phyloP scores from a whole-genome alignment of 1,140 invertebrate genomes.

The Ceratosolen fusciceps region DNA sequence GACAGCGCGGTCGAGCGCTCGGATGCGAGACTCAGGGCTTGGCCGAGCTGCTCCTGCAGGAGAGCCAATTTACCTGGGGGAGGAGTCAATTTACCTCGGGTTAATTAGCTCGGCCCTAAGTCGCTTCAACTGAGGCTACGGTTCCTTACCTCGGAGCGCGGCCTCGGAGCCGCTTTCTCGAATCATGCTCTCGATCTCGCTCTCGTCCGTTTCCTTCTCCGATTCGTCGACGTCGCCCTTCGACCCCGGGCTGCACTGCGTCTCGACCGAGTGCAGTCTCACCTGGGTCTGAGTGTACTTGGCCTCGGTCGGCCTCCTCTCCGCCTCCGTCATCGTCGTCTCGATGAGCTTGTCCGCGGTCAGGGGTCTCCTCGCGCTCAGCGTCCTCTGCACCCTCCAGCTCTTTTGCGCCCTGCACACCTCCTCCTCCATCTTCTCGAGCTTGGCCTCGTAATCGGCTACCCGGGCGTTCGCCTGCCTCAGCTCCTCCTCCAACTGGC shows the following conservation, averaged over 20 bases:
- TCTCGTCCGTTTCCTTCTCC: neutral
- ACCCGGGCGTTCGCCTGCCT: slow-evolving; percentile 54
- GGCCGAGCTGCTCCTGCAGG: slow-evolving; percentile 56
- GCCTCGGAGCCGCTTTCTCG: neutral
- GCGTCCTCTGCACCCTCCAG: slow-evolving; percentile 51
- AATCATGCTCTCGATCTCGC: slow-evolving; percentile 1
- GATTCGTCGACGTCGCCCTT: neutral
- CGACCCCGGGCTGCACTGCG: slow-evolving; percentile 31
- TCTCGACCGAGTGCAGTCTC: slow-evolving; percentile 23
- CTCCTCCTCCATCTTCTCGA: slow-evolving; percentile 59
- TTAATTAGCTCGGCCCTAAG: too few relatives aligned
- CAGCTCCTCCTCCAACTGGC: slow-evolving; percentile 58
- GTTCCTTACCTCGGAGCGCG: slow-evolving; percentile 14
- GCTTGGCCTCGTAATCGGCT: slow-evolving; percentile 55
- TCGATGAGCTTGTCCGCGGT: slow-evolving; percentile 21
- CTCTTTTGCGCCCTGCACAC: slow-evolving; percentile 58
- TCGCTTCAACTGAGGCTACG: too few relatives aligned
- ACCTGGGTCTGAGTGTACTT: slow-evolving; percentile 35
- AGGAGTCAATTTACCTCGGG: too few relatives aligned
- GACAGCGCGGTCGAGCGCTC: slow-evolving; percentile 56
- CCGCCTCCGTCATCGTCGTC: neutral
- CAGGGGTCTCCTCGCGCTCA: neutral
- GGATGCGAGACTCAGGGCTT: slow-evolving; percentile 59
- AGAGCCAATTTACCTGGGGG: neutral
- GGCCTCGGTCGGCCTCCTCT: neutral